Evolutionary conservation across 2,888 invertebrate species (phyloP).

Genomic region (Drosophila lutescens): DNA sequence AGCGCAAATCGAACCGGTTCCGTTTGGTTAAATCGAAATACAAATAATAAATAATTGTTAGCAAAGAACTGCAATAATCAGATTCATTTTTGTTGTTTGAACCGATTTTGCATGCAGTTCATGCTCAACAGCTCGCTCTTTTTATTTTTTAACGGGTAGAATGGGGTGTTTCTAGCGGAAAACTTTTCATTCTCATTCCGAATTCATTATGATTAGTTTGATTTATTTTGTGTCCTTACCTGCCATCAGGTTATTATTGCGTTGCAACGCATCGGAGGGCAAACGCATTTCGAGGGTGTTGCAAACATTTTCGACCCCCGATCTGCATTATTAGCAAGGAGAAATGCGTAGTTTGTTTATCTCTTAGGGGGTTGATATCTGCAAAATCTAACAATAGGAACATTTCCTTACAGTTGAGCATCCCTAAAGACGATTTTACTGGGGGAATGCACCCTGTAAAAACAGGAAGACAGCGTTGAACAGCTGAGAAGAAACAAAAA

Average conservation of each 20-base stretch:
- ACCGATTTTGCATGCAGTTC: constrained; percentile 13
- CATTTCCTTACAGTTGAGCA: background rate
- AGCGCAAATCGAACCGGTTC: constrained; percentile 54
- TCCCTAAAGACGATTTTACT: constrained; percentile 3
- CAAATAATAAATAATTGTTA: constrained; percentile 27
- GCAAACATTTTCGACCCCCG: background rate
- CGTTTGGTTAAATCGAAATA: constrained; percentile 43
- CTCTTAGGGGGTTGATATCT: constrained; percentile 11
- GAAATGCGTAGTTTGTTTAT: constrained; percentile 3
- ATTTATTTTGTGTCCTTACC: constrained; percentile 3
- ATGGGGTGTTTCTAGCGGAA: constrained; percentile 8
- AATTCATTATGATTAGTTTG: constrained; percentile 6
- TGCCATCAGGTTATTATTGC: constrained; percentile 25
- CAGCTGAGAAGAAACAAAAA: constrained; percentile 46
- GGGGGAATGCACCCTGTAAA: constrained; percentile 12
- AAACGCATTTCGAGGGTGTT: background rate
- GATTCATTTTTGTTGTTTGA: constrained; percentile 12
- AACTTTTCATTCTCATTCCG: constrained; percentile 1
- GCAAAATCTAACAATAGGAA: background rate
- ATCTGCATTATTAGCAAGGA: background rate
- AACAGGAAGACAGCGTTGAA: constrained; percentile 30
- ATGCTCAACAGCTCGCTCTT: background rate
- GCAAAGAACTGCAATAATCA: constrained; percentile 40
- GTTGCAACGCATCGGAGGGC: constrained; percentile 14
- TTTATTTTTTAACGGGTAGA: constrained; percentile 1